Conservation (phyloP, 2,888 invertebrate genomes). For the Drosophila histrio region DNA sequence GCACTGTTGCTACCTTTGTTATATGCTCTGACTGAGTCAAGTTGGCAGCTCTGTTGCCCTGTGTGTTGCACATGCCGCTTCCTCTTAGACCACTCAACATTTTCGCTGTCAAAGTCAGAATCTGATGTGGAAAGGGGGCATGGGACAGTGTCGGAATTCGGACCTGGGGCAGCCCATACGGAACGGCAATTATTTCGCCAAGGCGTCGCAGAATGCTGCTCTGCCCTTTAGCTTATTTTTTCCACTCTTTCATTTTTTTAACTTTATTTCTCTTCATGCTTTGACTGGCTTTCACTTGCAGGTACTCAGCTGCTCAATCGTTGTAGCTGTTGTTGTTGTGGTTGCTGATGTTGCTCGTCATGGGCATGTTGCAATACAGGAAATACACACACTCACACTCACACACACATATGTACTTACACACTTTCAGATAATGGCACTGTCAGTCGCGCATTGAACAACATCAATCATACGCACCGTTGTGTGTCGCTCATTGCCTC, state of each 20-base stretch:
- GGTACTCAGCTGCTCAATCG: conserved; percentile 13
- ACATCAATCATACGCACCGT: conserved; percentile 74
- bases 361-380: conserved; percentile 35
- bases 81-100: conserved; percentile 6
- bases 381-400: conserved; percentile 8
- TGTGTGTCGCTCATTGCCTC: conserved; percentile 36
- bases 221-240: conserved; percentile 13
- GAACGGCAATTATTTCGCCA: conserved; percentile 17
- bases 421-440: conserved; percentile 56
- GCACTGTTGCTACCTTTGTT: neutral
- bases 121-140: neutral
- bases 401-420: neutral
- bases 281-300: conserved; percentile 23
- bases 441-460: conserved; percentile 61
- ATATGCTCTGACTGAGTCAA: conserved; percentile 1
- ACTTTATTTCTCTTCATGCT: neutral
- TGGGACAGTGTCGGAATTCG: neutral
- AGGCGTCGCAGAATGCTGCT: neutral
- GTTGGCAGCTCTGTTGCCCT: conserved; percentile 13
- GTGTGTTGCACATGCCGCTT: conserved; percentile 14
- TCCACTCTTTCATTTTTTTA: neutral
- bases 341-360: conserved; percentile 38
- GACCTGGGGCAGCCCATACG: conserved; percentile 10
- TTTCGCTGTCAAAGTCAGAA: conserved; percentile 28
- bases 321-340: conserved; percentile 16